Percentiles rank a stretch among this genome's conserved stretches.
phyloP scores from a whole-genome alignment of 2,797 vertebrate species.

The Dipus sagitta region DNA sequence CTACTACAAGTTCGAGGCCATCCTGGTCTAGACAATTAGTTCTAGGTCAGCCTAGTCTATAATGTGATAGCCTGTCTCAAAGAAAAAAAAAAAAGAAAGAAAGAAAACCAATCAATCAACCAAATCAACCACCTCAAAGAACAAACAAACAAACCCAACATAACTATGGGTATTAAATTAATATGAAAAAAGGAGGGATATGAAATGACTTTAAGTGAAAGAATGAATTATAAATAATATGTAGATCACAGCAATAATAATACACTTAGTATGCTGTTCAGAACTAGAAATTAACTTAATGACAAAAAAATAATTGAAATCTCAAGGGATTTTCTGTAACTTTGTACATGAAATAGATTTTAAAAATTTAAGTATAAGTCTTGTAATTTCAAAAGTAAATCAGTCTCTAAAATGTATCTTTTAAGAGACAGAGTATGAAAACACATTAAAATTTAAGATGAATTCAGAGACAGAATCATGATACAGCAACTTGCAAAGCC shows the following conservation, averaged over 20 bases:
- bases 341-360: not conserved
- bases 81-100: too few relatives aligned
- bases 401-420: conserved; percentile 42
- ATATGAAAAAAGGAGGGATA: not conserved
- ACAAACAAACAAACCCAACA: not conserved
- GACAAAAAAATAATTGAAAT: not conserved
- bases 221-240: not conserved
- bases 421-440: conserved; percentile 66
- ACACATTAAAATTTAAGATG: conserved; percentile 77
- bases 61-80: not conserved
- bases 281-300: not conserved
- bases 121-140: too few relatives aligned
- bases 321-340: not conserved
- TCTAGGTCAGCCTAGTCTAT: not conserved
- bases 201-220: conserved; percentile 30
- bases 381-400: conserved; percentile 32
- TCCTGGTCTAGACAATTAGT: not conserved
- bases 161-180: not conserved
- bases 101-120: too few relatives aligned
- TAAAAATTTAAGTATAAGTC: conserved; percentile 57
- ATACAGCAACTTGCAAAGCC: conserved; percentile 83
- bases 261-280: not conserved
- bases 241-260: not conserved
- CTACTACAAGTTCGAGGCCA: not conserved
- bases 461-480: conserved; percentile 81